Base-by-base conservation (phyloP, 2,113 vertebrate species). In the Ifrita kowaldi region DNA sequence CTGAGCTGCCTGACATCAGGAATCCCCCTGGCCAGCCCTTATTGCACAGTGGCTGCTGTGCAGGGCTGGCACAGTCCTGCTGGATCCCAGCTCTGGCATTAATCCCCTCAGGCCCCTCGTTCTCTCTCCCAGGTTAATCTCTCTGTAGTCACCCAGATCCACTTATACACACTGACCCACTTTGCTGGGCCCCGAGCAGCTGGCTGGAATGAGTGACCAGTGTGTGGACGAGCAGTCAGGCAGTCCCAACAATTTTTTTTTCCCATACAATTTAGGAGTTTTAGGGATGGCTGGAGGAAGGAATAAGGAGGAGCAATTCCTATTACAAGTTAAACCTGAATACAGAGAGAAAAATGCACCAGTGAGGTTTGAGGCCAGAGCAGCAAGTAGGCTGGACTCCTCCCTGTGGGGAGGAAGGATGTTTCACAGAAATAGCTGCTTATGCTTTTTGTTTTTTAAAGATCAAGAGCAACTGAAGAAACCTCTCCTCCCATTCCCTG, bases 401-500 rank as follows among this genome's bases (percentile, higher is more conserved):
- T 89, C 84, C 50, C 79, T 56, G 18, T 14, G 28, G 44, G 52
- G 41, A 85, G 32, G 78, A 74, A 73, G 64, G 73, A 63, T 56
- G 23, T 77, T 56, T 77, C 71, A 64, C 44, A 92, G 46, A 33
- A 86, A 78, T 2, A 84, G 55, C 26, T 93, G 32, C 50, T 87
- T 69, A 32, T 21, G 50, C 11, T 67, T 47, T 69, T 55, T 84
- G 23, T 6, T 33, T 47, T 47, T 69, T 37, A 33, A 85, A 73
- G 11, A 50, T 85, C 53, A 90, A 73, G 35, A 85, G n/a, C 16
- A 84, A 87, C 76, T 78, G 60, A 63, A 87, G 84, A 87, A 96
- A 87, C 39, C 52, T 94, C 85, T 95, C 94, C 96, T 97, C 95
- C 90, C 56, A 85, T 90, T 93, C 56, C 68, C 44, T 62, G 47